Evolutionary conservation across 1,140 invertebrate genomes (phyloP).

Genomic region (Saxidomus purpurata): DNA sequence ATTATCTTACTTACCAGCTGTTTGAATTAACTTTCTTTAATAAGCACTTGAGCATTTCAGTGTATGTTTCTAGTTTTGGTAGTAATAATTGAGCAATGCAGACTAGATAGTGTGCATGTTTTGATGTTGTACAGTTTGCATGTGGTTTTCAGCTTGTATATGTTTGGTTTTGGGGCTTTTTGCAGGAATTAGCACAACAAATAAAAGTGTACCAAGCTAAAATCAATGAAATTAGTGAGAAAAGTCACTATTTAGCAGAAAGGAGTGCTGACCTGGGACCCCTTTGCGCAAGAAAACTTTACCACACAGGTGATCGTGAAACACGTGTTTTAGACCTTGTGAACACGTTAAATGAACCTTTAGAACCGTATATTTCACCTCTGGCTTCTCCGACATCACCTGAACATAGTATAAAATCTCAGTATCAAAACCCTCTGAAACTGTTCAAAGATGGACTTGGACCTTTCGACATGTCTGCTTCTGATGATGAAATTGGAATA

Average conservation of each 20-base stretch:
- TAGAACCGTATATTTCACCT: slow-evolving; percentile 57
- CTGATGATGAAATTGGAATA: not conserved
- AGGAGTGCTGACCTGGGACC: slow-evolving; percentile 76
- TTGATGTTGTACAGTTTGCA: slow-evolving; percentile 18
- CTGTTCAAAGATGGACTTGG: slow-evolving; percentile 45
- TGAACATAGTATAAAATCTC: slow-evolving; percentile 49
- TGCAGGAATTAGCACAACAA: slow-evolving; percentile 84
- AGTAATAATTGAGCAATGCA: not conserved
- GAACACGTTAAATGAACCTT: slow-evolving; percentile 61
- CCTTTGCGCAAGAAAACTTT: slow-evolving; percentile 71
- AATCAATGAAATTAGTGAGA: slow-evolving; percentile 83
- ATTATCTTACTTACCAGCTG: not conserved
- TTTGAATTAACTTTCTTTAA: no score
- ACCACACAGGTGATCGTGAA: slow-evolving; percentile 56
- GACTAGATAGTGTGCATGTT: not conserved
- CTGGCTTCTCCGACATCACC: slow-evolving; percentile 37
- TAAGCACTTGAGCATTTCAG: no score
- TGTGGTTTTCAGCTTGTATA: slow-evolving; percentile 20
- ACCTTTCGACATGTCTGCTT: not conserved
- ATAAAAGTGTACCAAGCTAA: slow-evolving; percentile 83
- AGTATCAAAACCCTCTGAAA: slow-evolving; percentile 56
- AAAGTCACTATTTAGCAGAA: slow-evolving; percentile 75
- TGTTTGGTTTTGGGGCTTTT: slow-evolving; percentile 63
- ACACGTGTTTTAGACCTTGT: slow-evolving; percentile 58
- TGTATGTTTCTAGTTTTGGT: not conserved